phyloP scores from a whole-genome alignment of 1,140 invertebrate species.

The Drosophila quadrilineata region DNA sequence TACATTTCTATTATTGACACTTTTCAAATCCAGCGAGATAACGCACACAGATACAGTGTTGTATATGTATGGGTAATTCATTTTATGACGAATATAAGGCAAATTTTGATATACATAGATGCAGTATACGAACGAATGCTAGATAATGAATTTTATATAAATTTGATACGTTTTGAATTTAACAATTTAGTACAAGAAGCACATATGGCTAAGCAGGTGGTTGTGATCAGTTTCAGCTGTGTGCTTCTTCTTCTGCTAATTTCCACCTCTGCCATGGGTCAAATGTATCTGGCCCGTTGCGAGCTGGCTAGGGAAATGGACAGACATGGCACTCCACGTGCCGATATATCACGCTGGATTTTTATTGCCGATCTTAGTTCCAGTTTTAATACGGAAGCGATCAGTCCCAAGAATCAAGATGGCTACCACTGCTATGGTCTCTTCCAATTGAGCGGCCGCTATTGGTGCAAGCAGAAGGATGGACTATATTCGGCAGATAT shows the following conservation, averaged over 20 bases:
- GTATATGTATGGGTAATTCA: too few species aligned
- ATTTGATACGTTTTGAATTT: too few species aligned
- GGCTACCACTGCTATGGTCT: conserved; percentile 82
- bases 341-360: conserved; percentile 71
- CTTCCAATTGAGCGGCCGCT: conserved; percentile 83
- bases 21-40: too few species aligned
- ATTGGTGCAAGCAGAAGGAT: conserved; percentile 76
- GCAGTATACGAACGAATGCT: too few species aligned
- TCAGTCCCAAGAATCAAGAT: conserved; percentile 78
- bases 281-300: not conserved
- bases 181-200: too few species aligned
- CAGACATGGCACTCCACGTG: conserved; percentile 16
- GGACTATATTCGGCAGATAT: not conserved
- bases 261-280: not conserved
- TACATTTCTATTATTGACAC: too few species aligned
- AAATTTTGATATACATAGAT: too few species aligned
- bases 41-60: too few species aligned
- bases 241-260: not conserved
- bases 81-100: too few species aligned
- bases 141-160: too few species aligned
- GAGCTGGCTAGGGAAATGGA: conserved; percentile 14
- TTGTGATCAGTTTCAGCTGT: too few species aligned
- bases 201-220: too few species aligned
- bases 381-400: conserved; percentile 64
- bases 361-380: conserved; percentile 82